Conservation (phyloP, 2,888 invertebrate species). For the Drosophila kanekoi region DNA sequence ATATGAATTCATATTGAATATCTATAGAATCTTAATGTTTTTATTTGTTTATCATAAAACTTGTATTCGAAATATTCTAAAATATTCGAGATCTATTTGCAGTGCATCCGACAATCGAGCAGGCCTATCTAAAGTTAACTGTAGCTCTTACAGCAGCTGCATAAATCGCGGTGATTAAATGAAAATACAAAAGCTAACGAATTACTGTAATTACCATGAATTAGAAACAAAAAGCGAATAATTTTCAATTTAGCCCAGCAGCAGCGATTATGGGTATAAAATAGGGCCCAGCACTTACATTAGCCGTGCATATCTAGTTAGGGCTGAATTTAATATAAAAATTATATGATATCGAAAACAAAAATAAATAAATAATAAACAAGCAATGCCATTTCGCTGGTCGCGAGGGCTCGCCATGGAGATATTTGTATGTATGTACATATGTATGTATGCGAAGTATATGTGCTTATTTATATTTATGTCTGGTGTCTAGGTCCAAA, state of each 20-base stretch:
- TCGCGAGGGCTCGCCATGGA: neutral
- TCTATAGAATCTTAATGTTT: neutral
- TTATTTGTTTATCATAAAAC: too few species aligned
- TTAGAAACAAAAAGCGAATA: constrained; percentile 60
- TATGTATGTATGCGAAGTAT: neutral
- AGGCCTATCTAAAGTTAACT: neutral
- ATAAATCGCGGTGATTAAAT: constrained; percentile 50
- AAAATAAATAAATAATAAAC: neutral
- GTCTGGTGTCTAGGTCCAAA: neutral
- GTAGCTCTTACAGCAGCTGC: constrained; percentile 17
- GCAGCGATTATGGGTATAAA: constrained; percentile 9
- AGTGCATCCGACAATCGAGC: constrained; percentile 4
- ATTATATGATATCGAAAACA: neutral
- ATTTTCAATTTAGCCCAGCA: constrained; percentile 40
- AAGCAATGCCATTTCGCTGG: neutral
- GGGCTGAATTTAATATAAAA: too few species aligned
- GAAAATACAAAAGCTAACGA: constrained; percentile 64
- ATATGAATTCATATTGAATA: neutral
- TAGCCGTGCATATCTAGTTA: neutral
- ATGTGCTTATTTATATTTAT: neutral
- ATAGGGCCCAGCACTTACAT: neutral
- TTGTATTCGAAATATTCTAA: too few species aligned
- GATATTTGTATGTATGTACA: too few species aligned
- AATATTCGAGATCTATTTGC: neutral
- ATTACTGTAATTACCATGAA: constrained; percentile 60